phyloP scores from a whole-genome alignment of 2,888 invertebrate species.

The Serrognathus titanus region DNA sequence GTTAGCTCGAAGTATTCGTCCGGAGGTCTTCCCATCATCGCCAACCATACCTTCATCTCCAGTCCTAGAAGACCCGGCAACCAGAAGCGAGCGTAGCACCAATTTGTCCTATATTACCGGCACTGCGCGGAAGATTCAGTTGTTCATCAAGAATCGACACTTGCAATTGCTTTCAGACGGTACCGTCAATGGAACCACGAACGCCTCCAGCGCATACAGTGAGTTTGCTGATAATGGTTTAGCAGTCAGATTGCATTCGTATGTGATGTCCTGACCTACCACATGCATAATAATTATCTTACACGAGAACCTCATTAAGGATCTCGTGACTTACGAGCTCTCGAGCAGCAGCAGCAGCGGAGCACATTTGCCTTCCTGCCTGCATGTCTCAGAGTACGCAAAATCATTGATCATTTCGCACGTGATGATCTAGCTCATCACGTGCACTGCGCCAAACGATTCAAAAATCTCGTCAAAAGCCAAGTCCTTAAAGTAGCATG shows the following conservation, averaged over 20 bases:
- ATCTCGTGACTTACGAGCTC: too few species aligned
- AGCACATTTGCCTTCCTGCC: too few species aligned
- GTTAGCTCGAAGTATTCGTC: conserved; percentile 30
- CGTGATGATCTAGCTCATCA: too few species aligned
- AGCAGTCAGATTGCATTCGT: too few species aligned
- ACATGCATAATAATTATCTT: conserved; percentile 11
- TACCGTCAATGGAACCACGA: conserved; percentile 78
- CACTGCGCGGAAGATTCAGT: conserved; percentile 74
- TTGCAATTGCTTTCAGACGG: conserved; percentile 81
- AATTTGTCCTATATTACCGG: conserved; percentile 79
- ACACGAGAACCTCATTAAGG: neutral
- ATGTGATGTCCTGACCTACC: conserved; percentile 26
- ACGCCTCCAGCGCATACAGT: conserved; percentile 81
- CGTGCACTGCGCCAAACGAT: too few species aligned
- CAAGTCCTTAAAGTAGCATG: too few species aligned
- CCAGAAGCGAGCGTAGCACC: conserved; percentile 73
- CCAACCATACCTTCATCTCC: conserved; percentile 17
- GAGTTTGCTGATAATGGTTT: conserved; percentile 51
- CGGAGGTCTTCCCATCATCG: conserved; percentile 28
- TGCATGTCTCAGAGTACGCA: too few species aligned
- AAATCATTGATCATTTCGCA: too few species aligned
- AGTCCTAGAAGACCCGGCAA: conserved; percentile 35
- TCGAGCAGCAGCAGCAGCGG: too few species aligned
- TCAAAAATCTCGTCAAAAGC: too few species aligned
- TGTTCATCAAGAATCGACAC: conserved; percentile 80